phyloP scores from a whole-genome alignment of 1,140 invertebrate genomes.

The Cydia splendana region DNA sequence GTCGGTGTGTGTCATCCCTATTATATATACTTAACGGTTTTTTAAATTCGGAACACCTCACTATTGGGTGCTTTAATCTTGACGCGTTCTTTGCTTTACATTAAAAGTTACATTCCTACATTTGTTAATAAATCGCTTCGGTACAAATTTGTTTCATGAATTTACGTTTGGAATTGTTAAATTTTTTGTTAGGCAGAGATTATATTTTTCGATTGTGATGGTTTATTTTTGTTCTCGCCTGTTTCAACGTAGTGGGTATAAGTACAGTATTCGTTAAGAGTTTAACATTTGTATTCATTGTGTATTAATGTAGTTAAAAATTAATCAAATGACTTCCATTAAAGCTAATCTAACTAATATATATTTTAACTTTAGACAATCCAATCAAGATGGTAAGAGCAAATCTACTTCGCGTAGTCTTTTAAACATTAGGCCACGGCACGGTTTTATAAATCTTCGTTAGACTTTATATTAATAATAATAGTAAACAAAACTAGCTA shows the following conservation, averaged over 20 bases:
- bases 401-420: background rate
- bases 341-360: conserved; percentile 27
- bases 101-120: conserved; percentile 67
- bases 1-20: conserved; percentile 67
- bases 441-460: background rate
- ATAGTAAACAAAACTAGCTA: background rate
- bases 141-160: conserved; percentile 41
- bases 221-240: conserved; percentile 63
- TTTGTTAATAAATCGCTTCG: conserved; percentile 40
- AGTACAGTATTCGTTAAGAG: conserved; percentile 54
- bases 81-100: conserved; percentile 45
- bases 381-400: no score
- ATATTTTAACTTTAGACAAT: background rate
- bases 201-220: conserved; percentile 77
- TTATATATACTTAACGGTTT: conserved; percentile 53
- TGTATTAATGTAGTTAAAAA: conserved; percentile 35
- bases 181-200: conserved; percentile 66
- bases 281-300: conserved; percentile 41
- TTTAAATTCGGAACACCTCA: conserved; percentile 38
- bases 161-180: conserved; percentile 64
- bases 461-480: background rate
- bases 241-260: conserved; percentile 58
- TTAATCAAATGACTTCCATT: conserved; percentile 32
- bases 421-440: background rate
- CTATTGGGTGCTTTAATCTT: conserved; percentile 63